Conservation (phyloP, 2,113 vertebrate genomes). For the Odocoileus virginianus region DNA sequence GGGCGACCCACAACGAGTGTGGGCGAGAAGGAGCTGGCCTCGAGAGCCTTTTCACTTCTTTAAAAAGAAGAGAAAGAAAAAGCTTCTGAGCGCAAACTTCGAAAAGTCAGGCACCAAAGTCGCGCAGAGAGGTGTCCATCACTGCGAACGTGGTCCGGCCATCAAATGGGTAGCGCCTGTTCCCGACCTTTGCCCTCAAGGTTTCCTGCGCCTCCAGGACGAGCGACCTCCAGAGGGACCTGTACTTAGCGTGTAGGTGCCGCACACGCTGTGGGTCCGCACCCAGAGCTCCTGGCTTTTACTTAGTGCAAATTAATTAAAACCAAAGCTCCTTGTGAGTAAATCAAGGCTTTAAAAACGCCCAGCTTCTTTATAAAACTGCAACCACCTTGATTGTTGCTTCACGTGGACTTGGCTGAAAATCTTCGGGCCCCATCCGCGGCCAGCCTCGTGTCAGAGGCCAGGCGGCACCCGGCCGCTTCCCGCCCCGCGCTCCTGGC, state of each 20-base stretch:
- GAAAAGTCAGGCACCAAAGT: background rate
- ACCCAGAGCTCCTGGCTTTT: background rate
- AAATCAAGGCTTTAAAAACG: background rate
- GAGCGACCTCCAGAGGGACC: background rate
- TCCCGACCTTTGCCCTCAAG: background rate
- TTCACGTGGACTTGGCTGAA: background rate
- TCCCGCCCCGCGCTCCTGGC: background rate
- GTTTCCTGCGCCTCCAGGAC: background rate
- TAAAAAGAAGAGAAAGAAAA: background rate
- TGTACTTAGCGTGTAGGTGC: fast-evolving
- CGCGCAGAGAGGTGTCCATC: background rate
- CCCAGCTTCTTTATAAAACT: background rate
- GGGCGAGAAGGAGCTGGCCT: background rate
- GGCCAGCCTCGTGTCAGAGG: background rate
- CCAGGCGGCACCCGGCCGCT: background rate
- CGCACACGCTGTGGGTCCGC: background rate
- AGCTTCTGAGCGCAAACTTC: background rate
- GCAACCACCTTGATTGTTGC: background rate
- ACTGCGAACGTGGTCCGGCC: fast-evolving
- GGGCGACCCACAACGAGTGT: background rate
- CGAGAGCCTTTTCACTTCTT: background rate
- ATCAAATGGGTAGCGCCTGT: fast-evolving
- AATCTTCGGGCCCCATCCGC: background rate
- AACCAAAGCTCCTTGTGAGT: background rate
- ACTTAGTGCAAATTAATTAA: background rate